Evolutionary conservation across 2,797 vertebrate genomes (phyloP), one percentile per base, ranked within the genome.

Genomic region (Argentina silus): DNA sequence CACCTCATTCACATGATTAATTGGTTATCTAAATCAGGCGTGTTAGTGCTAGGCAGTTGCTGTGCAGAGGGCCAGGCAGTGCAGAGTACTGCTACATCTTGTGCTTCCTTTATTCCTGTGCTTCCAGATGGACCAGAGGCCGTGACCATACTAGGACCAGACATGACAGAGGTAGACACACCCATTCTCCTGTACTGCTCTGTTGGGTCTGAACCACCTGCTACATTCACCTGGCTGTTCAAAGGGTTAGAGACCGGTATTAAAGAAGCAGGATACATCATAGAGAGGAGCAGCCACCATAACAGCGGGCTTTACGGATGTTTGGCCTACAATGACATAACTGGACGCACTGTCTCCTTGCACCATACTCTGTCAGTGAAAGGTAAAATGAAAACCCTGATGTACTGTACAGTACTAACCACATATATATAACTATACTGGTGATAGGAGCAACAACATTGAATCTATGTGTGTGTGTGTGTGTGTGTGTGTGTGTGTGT

Each of bases 51-150:
- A n/a, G n/a, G n/a, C n/a, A n/a, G n/a, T n/a, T n/a, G n/a, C n/a
- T n/a, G n/a, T n/a, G n/a, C n/a, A n/a, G n/a, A n/a, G n/a, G n/a
- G n/a, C n/a, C n/a, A n/a, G n/a, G n/a, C n/a, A n/a, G n/a, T n/a
- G n/a, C n/a, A n/a, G n/a, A n/a, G 17, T 56, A 56, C n/a, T 23
- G 17, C 42, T 57, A 53, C 62, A 66, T 23, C 14, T 48, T 51
- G 61, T 1, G 12, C 21, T 7, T 21, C n/a, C 36, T 19, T 36
- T 45, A 6, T 14, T 45, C 44, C 0, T n/a, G 21, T 48, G 59
- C 45, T 79, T 60, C 12, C 55, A 86, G 85, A 81, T 78, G 81
- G 81, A 8, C 83, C 85, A 60, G 61, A 66, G 3, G 1, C 59
- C 17, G 68, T 70, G 23, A 7, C 0, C 17, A 75, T 85, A 12